Evolutionary conservation across 2,888 invertebrate genomes (phyloP), one percentile per base, ranked within the genome.

Genomic region (Idaea dimidiata): DNA sequence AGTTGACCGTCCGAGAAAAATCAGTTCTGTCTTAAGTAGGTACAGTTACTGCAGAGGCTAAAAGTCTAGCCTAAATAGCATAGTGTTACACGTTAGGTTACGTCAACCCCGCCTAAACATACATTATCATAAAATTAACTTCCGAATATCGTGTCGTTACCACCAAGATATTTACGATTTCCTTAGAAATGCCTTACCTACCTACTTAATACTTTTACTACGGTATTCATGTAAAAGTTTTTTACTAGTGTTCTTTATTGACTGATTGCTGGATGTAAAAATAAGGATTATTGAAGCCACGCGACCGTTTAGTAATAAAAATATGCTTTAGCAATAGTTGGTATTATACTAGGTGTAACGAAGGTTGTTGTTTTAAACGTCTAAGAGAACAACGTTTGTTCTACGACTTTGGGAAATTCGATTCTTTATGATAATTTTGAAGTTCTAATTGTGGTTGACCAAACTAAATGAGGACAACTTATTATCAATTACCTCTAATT

Each of bases 101-200:
- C 43, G 14, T 43, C 10, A 43, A 43, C 43, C 43, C 43, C 43
- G 10, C 8, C 43, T 43, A 43, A 43, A 43, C 10, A 43, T 43
- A 43, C 43, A 43, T 43, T 43, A 43, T 43, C 43, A 43, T 43
- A 43, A 43, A 43, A 43, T 43, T 43, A 43, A 43, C 43, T 43
- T 43, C 43, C 43, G 14, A 43, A 43, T 43, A 43, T 43, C 43
- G 43, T 43, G 43, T 43, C 43, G 8, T 43, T 43, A 43, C 43
- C 8, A 43, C 43, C 43, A 10, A 43, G 14, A 43, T 43, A 43
- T 43, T 43, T 43, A 43, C 14, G 43, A 43, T 43, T 43, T 43
- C 43, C 43, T 43, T 43, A 3, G 43, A 14, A 43, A 43, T 43
- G 43, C 43, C 43, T 43, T 43, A 43, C 24, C 24, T 43, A 43